These are phyloP conservation scores for Leucosticte australis DNA, from an alignment of 2,113 vertebrate species.

Conservation along the genomic window DNA sequence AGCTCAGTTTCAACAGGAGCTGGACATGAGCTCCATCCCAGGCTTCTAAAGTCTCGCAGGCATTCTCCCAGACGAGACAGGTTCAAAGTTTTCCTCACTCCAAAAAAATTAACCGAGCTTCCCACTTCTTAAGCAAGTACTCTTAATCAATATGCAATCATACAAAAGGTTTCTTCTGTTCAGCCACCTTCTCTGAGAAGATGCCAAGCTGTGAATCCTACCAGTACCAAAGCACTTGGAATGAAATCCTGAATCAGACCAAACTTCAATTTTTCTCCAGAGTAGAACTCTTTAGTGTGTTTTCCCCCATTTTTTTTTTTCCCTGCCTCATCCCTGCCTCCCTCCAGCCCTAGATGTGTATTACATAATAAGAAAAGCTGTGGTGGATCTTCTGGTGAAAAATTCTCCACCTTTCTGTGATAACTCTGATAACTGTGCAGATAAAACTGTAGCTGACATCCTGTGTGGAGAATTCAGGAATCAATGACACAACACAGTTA, in stretches of 20 bases:
- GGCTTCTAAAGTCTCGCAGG: not conserved
- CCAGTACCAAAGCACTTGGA: not conserved
- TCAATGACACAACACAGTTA: not conserved
- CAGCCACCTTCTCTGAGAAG: not conserved
- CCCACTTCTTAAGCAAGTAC: not conserved
- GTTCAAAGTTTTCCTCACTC: not conserved
- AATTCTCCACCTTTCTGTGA: not conserved
- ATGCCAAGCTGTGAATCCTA: not conserved
- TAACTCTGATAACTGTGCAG: not conserved
- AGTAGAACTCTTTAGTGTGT: not conserved
- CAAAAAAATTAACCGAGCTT: not conserved
- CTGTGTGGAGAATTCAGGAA: not conserved
- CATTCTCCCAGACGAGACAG: not conserved
- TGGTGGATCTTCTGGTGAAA: not conserved
- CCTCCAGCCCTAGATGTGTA: no score
- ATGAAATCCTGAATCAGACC: not conserved
- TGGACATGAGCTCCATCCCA: not conserved
- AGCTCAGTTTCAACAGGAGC: rapidly evolving
- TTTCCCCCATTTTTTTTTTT: no score
- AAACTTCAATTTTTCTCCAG: not conserved
- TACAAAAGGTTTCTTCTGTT: not conserved
- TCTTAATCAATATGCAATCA: not conserved
- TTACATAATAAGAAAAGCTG: not conserved
- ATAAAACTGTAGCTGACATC: not conserved
- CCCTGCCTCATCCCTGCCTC: rapidly evolving